phyloP scores from a whole-genome alignment of 1,140 invertebrate species.

The Diuraphis noxia region DNA sequence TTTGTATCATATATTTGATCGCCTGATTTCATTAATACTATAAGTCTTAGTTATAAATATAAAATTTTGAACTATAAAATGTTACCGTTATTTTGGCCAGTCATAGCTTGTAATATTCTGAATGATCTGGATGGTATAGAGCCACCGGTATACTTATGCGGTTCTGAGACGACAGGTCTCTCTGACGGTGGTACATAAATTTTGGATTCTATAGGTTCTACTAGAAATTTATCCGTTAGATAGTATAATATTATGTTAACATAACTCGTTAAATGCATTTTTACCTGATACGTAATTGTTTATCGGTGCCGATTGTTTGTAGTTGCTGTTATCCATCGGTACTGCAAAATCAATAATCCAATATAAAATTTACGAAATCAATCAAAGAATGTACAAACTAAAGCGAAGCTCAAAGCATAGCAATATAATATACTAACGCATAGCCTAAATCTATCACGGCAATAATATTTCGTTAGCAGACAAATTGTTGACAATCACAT shows the following conservation, averaged over 20 bases:
- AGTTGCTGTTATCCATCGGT: neutral
- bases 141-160: conserved; percentile 78
- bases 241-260: neutral
- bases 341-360: conserved; percentile 22
- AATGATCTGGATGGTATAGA: conserved; percentile 86
- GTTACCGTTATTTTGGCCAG: conserved; percentile 59
- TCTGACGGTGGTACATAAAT: conserved; percentile 67
- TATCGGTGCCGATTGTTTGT: conserved; percentile 1
- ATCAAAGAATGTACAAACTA: neutral
- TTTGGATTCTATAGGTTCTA: conserved; percentile 47
- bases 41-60: neutral
- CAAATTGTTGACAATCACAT: conserved; percentile 4
- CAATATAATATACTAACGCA: neutral
- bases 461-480: conserved; percentile 6
- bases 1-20: conserved; percentile 51
- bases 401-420: conserved; percentile 17
- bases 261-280: neutral
- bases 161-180: conserved; percentile 68
- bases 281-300: conserved; percentile 37
- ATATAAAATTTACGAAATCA: neutral
- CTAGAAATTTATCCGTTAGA: neutral
- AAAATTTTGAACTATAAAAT: neutral
- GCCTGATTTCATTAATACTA: conserved; percentile 27
- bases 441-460: neutral
- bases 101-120: conserved; percentile 81